phyloP scores from a whole-genome alignment of 2,797 vertebrate species.

The Gymnopithys bicolor region DNA sequence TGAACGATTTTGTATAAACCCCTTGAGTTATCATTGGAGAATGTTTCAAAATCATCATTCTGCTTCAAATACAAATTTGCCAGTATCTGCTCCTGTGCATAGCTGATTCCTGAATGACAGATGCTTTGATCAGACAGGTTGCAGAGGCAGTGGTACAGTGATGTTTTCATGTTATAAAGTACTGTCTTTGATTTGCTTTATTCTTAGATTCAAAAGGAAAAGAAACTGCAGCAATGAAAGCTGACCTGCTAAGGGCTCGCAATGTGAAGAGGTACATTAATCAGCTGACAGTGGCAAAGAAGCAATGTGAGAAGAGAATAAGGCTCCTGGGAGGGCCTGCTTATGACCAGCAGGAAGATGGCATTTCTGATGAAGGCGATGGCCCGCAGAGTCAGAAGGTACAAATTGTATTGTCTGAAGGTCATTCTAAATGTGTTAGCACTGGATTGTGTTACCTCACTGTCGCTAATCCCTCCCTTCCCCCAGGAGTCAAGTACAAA shows the following conservation, averaged over 20 bases:
- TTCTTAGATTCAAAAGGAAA: constrained; percentile 89
- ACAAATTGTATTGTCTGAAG: neutral
- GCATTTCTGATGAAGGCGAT: constrained; percentile 84
- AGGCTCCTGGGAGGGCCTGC: constrained; percentile 90
- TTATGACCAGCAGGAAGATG: constrained; percentile 90
- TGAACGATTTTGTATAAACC: neutral
- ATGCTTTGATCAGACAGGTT: neutral
- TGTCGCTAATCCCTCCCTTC: neutral
- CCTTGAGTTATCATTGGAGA: neutral
- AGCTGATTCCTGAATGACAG: neutral
- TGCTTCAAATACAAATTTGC: neutral
- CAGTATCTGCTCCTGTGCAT: neutral
- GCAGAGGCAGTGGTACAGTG: neutral
- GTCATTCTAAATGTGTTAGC: neutral
- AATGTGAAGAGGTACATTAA: constrained; percentile 99
- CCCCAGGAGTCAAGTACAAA: neutral
- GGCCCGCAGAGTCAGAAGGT: constrained; percentile 92
- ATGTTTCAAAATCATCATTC: neutral
- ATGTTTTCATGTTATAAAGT: neutral
- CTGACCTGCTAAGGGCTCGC: constrained; percentile 92
- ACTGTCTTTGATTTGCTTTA: neutral
- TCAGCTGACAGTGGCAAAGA: constrained; percentile 97
- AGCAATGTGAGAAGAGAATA: constrained; percentile 97
- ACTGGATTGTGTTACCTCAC: neutral
- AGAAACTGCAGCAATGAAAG: constrained; percentile 96